Conservation (phyloP, 2,797 vertebrate species). For the Eptatretus atami region DNA sequence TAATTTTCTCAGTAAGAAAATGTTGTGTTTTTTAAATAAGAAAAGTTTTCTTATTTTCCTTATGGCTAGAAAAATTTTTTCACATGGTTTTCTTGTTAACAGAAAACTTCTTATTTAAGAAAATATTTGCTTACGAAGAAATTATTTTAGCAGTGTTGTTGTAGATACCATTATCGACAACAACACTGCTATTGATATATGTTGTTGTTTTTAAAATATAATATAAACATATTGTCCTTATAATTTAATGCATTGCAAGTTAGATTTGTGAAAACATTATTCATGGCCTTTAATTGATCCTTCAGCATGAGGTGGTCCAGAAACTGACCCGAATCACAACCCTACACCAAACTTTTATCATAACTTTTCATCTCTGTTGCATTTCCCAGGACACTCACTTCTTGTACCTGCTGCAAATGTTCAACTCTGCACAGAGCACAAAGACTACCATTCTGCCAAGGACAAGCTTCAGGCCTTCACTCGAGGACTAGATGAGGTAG, state of each 20-base stretch:
- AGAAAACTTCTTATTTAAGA: too few relatives aligned
- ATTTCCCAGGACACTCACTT: conserved; percentile 39
- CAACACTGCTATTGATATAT: conserved; percentile 3
- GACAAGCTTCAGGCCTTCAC: conserved; percentile 30
- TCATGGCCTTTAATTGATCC: neutral
- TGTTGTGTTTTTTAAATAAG: too few relatives aligned
- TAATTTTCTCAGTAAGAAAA: too few relatives aligned
- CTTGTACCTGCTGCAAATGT: conserved; percentile 36
- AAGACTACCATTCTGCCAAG: conserved; percentile 35
- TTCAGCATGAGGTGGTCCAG: neutral
- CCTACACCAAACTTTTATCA: conserved; percentile 4
- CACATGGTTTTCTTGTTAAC: too few relatives aligned
- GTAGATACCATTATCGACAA: too few relatives aligned
- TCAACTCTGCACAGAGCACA: conserved; percentile 39
- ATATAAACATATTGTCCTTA: neutral
- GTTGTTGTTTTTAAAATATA: neutral
- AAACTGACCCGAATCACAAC: too few relatives aligned
- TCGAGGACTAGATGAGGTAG: conserved; percentile 1
- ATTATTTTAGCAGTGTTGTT: too few relatives aligned
- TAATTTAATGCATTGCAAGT: conserved; percentile 3
- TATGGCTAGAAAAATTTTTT: too few relatives aligned
- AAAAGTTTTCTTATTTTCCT: too few relatives aligned
- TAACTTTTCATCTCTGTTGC: conserved; percentile 9
- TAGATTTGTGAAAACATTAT: neutral
- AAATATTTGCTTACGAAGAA: too few relatives aligned